Evolutionary conservation across 2,113 vertebrate genomes (phyloP).

Genomic region (Egretta garzetta): DNA sequence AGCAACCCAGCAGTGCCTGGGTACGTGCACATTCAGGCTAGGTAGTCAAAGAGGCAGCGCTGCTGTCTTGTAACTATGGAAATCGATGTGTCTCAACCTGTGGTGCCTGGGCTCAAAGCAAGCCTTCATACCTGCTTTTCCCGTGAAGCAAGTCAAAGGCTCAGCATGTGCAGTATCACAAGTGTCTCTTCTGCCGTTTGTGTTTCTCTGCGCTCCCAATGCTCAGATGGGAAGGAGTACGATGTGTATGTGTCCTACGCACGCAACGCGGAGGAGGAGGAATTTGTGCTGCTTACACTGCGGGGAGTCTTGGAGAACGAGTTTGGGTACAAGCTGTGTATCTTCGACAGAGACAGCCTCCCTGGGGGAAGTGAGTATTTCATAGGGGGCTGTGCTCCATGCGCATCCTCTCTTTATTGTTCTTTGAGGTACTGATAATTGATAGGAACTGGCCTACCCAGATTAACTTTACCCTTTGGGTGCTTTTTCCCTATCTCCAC

Average conservation of each 20-base stretch:
- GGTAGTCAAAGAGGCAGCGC: background rate
- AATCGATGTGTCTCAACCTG: background rate
- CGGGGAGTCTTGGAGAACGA: constrained; percentile 90
- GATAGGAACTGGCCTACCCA: background rate
- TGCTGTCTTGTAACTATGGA: background rate
- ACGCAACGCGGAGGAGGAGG: constrained; percentile 90
- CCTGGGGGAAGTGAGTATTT: constrained; percentile 94
- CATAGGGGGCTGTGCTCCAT: background rate
- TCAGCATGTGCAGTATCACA: background rate
- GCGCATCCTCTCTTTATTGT: background rate
- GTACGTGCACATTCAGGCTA: background rate
- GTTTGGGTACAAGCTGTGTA: constrained; percentile 93
- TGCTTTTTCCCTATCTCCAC: background rate
- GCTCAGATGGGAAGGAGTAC: constrained; percentile 90
- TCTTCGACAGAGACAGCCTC: constrained; percentile 96
- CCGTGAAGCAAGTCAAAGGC: background rate
- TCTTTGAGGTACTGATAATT: background rate
- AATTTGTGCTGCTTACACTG: constrained; percentile 90
- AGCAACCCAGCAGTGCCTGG: background rate
- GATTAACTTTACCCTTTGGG: background rate
- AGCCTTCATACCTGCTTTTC: background rate
- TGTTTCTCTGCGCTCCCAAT: background rate
- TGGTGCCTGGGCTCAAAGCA: background rate
- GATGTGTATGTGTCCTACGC: constrained; percentile 97
- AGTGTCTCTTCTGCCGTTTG: background rate